Evolutionary conservation across 2,797 vertebrate species (phyloP).

Genomic region (Phyllotis vaccarum): DNA sequence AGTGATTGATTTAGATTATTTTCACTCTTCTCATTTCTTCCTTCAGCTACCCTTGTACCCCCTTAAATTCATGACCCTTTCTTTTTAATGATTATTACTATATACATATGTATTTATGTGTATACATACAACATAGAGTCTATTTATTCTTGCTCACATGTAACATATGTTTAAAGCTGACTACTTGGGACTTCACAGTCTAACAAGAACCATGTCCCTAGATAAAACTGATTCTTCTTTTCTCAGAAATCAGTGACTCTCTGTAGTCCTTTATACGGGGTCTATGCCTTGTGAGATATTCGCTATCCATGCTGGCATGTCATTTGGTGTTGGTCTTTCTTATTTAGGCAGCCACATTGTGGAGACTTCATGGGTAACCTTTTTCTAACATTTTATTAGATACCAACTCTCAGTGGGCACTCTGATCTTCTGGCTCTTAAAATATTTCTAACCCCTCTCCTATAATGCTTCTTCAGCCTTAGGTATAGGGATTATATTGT

Average conservation of each 20-base stretch:
- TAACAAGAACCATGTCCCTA: background rate
- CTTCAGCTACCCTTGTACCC: background rate
- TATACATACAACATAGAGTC: background rate
- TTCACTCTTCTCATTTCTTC: background rate
- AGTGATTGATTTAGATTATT: background rate
- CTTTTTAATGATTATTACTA: background rate
- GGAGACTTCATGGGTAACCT: background rate
- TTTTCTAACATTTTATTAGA: background rate
- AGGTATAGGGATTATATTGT: no score
- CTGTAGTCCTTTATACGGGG: background rate
- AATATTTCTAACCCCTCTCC: no score
- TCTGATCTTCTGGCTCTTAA: no score
- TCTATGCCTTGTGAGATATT: background rate
- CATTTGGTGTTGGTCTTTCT: background rate
- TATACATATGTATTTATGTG: no score
- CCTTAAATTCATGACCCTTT: background rate
- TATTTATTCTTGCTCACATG: background rate
- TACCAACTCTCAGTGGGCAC: background rate
- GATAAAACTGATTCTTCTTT: no score
- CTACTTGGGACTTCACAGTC: background rate
- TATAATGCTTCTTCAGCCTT: no score
- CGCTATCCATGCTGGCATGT: background rate
- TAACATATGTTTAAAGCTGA: background rate
- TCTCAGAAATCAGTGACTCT: no score
- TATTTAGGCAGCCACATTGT: background rate